Evolutionary conservation across 2,797 vertebrate species (phyloP), one percentile per base, ranked within the genome.

Genomic region (Enoplosus armatus): DNA sequence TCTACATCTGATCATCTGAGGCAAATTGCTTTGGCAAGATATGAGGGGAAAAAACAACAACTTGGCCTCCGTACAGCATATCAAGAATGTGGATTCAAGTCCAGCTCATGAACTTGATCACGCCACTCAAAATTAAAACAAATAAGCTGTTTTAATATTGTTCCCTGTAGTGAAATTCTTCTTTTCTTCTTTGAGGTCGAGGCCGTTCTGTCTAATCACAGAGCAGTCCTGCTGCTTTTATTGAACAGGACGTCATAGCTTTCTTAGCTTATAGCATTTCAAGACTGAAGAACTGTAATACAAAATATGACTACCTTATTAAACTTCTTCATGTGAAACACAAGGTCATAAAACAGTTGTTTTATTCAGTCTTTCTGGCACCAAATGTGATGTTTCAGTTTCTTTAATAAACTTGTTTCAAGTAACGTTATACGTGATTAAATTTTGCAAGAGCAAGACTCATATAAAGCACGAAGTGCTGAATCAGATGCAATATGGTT

Each of bases 11-110:
- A 76, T 47, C 10, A 47, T 61, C 58, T 58, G 3, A 53, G 14
- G n/a, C 5, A 35, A 82, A 75, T 69, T 74, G 47, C 15, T 62
- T 79, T 73, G 54, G 43, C 60, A 43, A 22, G 27, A 53, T 43
- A n/a, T 39, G 8, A 37, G 12, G 3, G 8, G 11, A 24, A 39
- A 56, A 24, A 26, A 65, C 16, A 31, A 39, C 1, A 61, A 10
- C 3, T 31, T 12, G 62, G 24, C 45, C 10, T 47, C 16, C 14
- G 50, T 0, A 18, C 9, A 3, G 11, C 26, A 56, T 0, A 35
- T 1, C 27, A 1, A 22, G 2, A 24, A 58, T 10, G 16, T 43
- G 24, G 18, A 60, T 51, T 55, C 2, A 33, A 16, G 24, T 63
- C 12, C 4, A 35, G 35, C 24, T 66, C 1, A 6, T 67, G 51